Base-by-base conservation (phyloP, 2,888 invertebrate genomes). In the Ormyrus thymus region DNA sequence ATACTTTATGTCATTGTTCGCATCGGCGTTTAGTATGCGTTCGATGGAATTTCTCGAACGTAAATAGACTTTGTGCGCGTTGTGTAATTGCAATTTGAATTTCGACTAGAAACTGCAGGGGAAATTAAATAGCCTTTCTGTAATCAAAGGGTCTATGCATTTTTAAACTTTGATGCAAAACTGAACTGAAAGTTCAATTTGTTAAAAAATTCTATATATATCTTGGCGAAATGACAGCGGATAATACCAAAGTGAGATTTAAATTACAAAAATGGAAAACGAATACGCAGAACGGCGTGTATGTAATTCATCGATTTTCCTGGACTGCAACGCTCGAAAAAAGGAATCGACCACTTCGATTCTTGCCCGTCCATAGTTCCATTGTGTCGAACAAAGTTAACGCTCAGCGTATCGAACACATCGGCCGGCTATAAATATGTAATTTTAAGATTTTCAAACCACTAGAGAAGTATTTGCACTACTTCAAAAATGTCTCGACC, bases 331-430 rank as follows among this genome's bases (percentile, higher is more conserved):
- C 53, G 45, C 46, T 9, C 65, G n/a, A 55, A 55, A 45, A 55
- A 55, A 55, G 8, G 55, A 55, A n/a, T 29, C n/a, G 6, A 13
- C 11, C 51, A n/a, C 45, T 9, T 13, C 29, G 29, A 29, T 29
- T 29, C 29, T 29, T 29, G 29, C 29, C 29, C 4, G 2, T 29
- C 29, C 4, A 29, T 29, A 15, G 53, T 55, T 50, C n/a, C 64
- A 77, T 65, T 77, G 71, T 65, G 65, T 70, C 70, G 71, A 65
- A 71, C 65, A 77, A 65, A 71, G 77, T 71, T 77, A 71, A 71
- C 64, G 55, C 58, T n/a, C 13, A 7, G 45, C 45, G 1, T 29
- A 29, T 70, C 62, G 69, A 70, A 62, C 70, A 65, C 65, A 70
- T 15, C 59, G 59, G 6, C 8, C 11, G 58, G 55, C 48, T 48